Evolutionary conservation across 64 coral and sea anemone species (phyloP), one percentile per base, ranked within the genome.

Genomic region (Platygyra sinensis): DNA sequence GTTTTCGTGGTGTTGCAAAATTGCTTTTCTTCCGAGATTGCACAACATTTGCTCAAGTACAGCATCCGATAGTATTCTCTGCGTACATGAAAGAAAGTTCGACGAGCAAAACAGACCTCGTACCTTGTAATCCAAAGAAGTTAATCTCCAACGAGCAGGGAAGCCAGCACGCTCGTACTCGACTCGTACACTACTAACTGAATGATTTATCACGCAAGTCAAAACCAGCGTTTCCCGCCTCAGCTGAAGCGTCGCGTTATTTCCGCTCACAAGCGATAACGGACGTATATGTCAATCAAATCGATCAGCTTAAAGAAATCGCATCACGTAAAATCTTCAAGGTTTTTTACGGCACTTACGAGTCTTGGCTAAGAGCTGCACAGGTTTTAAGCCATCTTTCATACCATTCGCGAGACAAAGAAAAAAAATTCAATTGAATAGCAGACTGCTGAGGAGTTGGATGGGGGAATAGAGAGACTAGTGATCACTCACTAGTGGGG

Each of bases 221-320:
- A 49, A 42, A 77, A 42, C 39, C 22, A 10, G 1, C 15, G 14
- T 50, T 85, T 85, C 81, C 81, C 81, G 81, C 81, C 38, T 85
- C 24, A 19, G 19, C 19, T 10, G 38, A 72, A 13, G 71, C 62
- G 71, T 67, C 64, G 9, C 55, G 3, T 14, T 3, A 13, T 11
- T 67, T 42, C 18, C 49, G 8, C 49, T 24, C 20, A 42, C 9
- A 15, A 85, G 24, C 36, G 15, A 33, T 46, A 50, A 11, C 38
- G 62, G 36, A 85, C 29, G 33, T 22, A 42, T 50, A 85, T 38
- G 81, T 85, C 81, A 85, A 85, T 85, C 62, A 85, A 69, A 42
- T 33, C 19, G 80, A 49, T 30, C 16, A 27, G 57, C 60, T 0
- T n/a, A 22, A 4, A 39, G 10, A 46, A 72, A 85, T 85, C 81